Conservation (phyloP, 2,888 invertebrate species). For the Cremastobaeus sp. region DNA sequence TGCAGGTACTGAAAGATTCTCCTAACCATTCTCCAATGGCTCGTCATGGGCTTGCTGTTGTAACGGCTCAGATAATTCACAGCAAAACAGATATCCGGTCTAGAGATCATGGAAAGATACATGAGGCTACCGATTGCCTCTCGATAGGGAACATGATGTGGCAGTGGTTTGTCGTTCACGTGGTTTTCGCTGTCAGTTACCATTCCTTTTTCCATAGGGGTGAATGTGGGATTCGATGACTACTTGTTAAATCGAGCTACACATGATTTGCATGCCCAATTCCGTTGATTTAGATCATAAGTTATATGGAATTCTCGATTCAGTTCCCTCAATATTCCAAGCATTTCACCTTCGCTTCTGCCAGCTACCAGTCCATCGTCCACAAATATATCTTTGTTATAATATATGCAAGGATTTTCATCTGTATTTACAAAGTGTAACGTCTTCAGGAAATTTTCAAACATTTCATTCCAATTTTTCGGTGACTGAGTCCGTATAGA, state of each 20-base stretch:
- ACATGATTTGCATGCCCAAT: not conserved
- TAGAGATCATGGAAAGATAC: not conserved
- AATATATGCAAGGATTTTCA: not conserved
- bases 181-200: not conserved
- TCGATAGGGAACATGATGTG: not conserved
- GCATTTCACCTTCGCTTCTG: not conserved
- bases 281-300: not conserved
- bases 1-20: too few relatives aligned
- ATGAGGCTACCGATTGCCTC: not conserved
- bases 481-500: not conserved
- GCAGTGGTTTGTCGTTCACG: not conserved
- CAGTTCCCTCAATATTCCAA: not conserved
- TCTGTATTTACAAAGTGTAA: not conserved
- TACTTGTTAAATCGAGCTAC: not conserved
- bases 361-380: not conserved
- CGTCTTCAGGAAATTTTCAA: not conserved
- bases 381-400: not conserved
- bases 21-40: too few relatives aligned
- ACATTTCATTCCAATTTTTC: too few relatives aligned
- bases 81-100: too few relatives aligned
- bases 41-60: too few relatives aligned
- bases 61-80: too few relatives aligned
- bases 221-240: not conserved
- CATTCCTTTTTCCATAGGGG: not conserved
- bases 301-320: not conserved